Conservation (phyloP, 2,888 invertebrate species). For the Seira musarum region DNA sequence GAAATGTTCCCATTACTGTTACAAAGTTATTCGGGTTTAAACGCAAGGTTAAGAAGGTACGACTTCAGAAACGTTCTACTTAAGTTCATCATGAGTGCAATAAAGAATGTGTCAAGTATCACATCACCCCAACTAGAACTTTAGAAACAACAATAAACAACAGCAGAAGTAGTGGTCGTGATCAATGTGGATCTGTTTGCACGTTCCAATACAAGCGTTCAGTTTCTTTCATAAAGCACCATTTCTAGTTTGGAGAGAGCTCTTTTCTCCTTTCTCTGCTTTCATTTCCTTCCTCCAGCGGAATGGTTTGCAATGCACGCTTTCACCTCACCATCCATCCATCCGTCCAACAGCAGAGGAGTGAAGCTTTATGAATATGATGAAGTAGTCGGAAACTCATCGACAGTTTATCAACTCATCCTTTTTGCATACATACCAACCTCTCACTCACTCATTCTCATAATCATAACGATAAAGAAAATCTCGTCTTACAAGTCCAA, state of each 20-base stretch:
- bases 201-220: not conserved
- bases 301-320: conserved; percentile 9
- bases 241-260: not conserved
- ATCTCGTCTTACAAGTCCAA: not conserved
- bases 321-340: conserved; percentile 4
- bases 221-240: conserved; percentile 6
- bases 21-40: not conserved
- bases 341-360: conserved; percentile 6
- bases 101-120: conserved; percentile 23
- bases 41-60: too few relatives aligned
- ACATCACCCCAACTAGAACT: conserved; percentile 33
- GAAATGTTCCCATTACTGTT: too few relatives aligned
- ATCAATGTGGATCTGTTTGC: not conserved
- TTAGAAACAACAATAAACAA: conserved; percentile 10
- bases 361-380: conserved; percentile 26
- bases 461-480: conserved; percentile 20
- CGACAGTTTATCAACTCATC: conserved; percentile 34
- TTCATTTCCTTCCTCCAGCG: conserved; percentile 18
- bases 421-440: conserved; percentile 24
- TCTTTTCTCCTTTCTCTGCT: not conserved
- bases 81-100: not conserved
- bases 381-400: conserved; percentile 29
- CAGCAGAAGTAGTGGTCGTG: conserved; percentile 5
- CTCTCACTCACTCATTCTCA: conserved; percentile 18
- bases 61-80: not conserved